Evolutionary conservation across 2,113 vertebrate species (phyloP), one percentile per base, ranked within the genome.

Genomic region (Todiramphus chloris): DNA sequence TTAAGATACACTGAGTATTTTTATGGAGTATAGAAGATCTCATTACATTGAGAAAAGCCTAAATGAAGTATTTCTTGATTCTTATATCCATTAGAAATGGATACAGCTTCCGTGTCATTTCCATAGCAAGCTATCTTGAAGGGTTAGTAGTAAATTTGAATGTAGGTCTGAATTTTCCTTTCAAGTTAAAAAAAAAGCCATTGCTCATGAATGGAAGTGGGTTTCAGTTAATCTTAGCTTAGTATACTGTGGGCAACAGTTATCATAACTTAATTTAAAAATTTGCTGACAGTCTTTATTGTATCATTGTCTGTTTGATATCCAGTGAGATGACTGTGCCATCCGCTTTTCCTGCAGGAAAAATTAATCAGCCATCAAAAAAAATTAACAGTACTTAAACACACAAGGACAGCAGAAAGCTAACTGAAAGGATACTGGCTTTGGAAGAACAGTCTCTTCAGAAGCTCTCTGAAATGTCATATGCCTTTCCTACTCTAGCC

Each of bases 381-480:
- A 66, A 63, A 50, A 10, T 70, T 30, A 76, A 39, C 37, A 50
- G 16, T 64, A 64, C 77, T 88, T 93, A n/a, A 20, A 87, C 83
- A 48, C 83, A 83, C 20, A 82, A 79, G 23, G 66, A 79, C 59
- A 51, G 66, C 15, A 60, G 46, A 66, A 78, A 72, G 31, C 60
- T 75, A 86, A 76, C 81, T 50, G 39, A 75, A 80, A 82, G 44
- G 39, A 58, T 96, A 60, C 14, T 94, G 63, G 12, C n/a, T 91
- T 87, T 91, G 53, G 68, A 90, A 86, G 60, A 94, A 60, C 51
- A 76, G 28, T 59, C 20, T 84, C 44, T 91, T 17, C 9, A 53
- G 88, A 91, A 93, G 48, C 44, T 91, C 58, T 92, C 92, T 84
- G 95, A 91, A 93, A 93, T 73, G 30, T 28, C 53, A 51, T 39